Percentiles rank a stretch among this genome's conserved stretches.
Conservation (phyloP, 2,113 vertebrate genomes). For the Podocnemis expansa region DNA sequence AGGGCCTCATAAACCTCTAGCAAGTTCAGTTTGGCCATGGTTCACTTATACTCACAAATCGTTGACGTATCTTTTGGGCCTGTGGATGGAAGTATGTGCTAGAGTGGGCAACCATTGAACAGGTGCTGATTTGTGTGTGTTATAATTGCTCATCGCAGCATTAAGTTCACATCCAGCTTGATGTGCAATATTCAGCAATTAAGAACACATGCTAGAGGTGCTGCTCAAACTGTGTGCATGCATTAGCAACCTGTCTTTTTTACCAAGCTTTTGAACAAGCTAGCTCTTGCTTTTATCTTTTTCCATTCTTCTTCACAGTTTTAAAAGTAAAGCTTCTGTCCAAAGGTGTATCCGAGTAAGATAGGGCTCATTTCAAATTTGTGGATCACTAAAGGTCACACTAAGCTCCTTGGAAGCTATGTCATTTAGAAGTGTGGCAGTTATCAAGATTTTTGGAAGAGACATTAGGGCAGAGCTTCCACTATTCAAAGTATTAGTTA, state of each 20-base stretch:
- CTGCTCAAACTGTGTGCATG: neutral
- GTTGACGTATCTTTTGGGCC: neutral
- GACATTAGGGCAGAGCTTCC: neutral
- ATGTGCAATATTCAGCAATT: neutral
- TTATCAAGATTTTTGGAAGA: neutral
- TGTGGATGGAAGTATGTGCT: neutral
- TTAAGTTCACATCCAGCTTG: neutral
- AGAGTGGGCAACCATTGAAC: neutral
- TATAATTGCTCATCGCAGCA: neutral
- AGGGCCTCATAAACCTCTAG: neutral
- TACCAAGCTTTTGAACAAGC: neutral
- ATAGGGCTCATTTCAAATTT: neutral
- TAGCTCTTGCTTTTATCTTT: neutral
- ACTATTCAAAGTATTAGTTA: neutral
- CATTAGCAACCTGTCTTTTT: neutral
- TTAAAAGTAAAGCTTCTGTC: neutral
- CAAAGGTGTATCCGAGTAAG: neutral
- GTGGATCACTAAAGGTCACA: neutral
- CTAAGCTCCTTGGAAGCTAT: neutral
- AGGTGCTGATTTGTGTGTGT: neutral
- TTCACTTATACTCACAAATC: neutral
- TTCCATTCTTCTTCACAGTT: neutral
- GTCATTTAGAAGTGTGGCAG: neutral
- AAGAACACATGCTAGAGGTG: neutral
- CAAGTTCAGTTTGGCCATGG: neutral